Percentiles rank a stretch among this genome's conserved stretches.
Evolutionary conservation across 2,113 vertebrate species (phyloP).

Genomic region (Xenopus laevis): DNA sequence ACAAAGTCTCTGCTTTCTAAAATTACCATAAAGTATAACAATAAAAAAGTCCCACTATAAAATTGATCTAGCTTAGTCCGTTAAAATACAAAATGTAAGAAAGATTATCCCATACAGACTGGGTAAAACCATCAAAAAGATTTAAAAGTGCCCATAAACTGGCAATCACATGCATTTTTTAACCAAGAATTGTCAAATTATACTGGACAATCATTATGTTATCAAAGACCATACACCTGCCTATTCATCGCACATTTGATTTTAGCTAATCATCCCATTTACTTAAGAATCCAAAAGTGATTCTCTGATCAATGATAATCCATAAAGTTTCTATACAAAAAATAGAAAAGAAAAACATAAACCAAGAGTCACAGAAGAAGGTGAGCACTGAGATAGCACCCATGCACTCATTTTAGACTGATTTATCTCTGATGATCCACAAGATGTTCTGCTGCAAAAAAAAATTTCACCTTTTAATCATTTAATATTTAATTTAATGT

Average conservation of each 20-base stretch:
- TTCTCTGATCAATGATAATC: too few species aligned
- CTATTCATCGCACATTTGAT: background rate
- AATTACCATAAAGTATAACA: background rate
- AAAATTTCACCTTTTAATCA: too few species aligned
- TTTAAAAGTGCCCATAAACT: constrained; percentile 4
- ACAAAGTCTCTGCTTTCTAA: background rate
- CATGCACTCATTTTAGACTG: too few species aligned
- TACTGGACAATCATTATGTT: background rate
- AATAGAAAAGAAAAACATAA: too few species aligned
- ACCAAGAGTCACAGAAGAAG: too few species aligned
- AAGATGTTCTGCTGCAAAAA: too few species aligned
- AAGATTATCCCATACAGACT: constrained; percentile 17
- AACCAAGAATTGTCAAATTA: constrained; percentile 1
- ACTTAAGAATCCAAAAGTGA: too few species aligned
- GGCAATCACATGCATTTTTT: background rate
- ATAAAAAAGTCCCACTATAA: constrained; percentile 2
- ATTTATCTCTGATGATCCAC: too few species aligned
- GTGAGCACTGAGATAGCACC: too few species aligned
- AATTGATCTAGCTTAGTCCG: constrained; percentile 27
- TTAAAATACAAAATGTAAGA: constrained; percentile 27
- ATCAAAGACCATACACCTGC: background rate
- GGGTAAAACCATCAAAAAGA: background rate
- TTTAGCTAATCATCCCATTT: background rate
- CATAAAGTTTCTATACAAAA: too few species aligned
- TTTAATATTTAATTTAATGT: too few species aligned